Evolutionary conservation across 2,113 vertebrate species (phyloP), one percentile per base, ranked within the genome.

Genomic region (Elachura formosa): DNA sequence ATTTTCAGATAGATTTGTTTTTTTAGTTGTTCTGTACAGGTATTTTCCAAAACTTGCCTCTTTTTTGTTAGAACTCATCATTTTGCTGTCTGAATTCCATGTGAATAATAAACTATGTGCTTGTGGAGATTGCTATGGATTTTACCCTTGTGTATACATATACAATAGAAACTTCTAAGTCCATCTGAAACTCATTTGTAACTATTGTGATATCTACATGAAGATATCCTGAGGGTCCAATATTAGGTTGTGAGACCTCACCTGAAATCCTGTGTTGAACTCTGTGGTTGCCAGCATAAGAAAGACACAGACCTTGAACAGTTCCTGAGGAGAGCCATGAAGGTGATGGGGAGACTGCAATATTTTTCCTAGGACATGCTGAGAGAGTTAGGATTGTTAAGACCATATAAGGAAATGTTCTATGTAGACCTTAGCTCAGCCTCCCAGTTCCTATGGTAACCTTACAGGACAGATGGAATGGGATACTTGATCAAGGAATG

Each of bases 251-350:
- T 68, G 72, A 46, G 55, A 41, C 10, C 11, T 45, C 18, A 48
- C 5, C 41, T 69, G 29, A 22, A 78, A 31, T 31, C 45, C 28
- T 49, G 13, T 16, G 13, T 72, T 84, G 56, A 52, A 18, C 10
- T 63, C 43, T 55, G 25, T 4, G 2, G 6, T 11, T 1, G 0
- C 5, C 13, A 63, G 18, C 14, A 11, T 36, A n/a, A 46, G 36
- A 51, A 38, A 43, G 20, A n/a, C 14, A 45, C 4, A 18, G 26
- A 64, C 9, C 8, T 54, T 4, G 3, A 34, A 8, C 8, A 6
- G 9, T 13, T 74, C 34, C 33, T 20, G 43, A 58, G 33, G 17
- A 78, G 40, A 3, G 8, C 45, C 14, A 9, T 5, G 3, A 74
- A 55, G 36, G 29, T 29, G 18, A 15, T 59, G 7, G 58, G 16